Conservation (phyloP, 2,888 invertebrate genomes). For the Spialia ferax region DNA sequence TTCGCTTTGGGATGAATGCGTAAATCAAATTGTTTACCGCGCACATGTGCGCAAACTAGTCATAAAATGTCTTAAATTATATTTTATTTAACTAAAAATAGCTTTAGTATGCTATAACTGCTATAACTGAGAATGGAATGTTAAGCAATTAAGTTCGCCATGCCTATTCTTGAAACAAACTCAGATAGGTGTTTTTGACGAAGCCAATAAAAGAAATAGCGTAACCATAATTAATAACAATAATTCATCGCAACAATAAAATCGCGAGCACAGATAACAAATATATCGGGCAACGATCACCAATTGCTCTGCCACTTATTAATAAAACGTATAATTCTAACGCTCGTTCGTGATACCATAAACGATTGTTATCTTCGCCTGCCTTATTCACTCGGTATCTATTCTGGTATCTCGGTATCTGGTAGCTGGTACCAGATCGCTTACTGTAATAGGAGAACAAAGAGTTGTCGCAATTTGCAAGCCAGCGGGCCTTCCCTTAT, state of each 20-base stretch:
- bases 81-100: neutral
- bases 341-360: slow-evolving; percentile 37
- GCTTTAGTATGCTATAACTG: too few species aligned
- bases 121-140: too few species aligned
- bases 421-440: slow-evolving; percentile 52
- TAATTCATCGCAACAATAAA: neutral
- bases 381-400: slow-evolving; percentile 43
- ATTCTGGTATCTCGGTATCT: slow-evolving; percentile 48
- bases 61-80: slow-evolving; percentile 18
- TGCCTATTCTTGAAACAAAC: too few species aligned
- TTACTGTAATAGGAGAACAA: slow-evolving; percentile 68
- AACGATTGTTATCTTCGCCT: slow-evolving; percentile 46
- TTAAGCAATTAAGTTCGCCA: too few species aligned
- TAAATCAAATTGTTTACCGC: slow-evolving; percentile 36
- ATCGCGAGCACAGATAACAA: slow-evolving; percentile 1
- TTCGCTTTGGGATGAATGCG: slow-evolving; percentile 23
- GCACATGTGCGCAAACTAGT: neutral
- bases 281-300: slow-evolving; percentile 21
- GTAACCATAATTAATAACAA: too few species aligned
- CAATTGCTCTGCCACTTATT: slow-evolving; percentile 34
- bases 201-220: too few species aligned
- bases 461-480: slow-evolving; percentile 84
- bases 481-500: slow-evolving; percentile 71
- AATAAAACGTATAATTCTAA: slow-evolving; percentile 39
- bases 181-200: too few species aligned